A percentile compares a stretch with the other conserved stretches of the same genome.
phyloP scores from a whole-genome alignment of 23 tunicate genomes.

The Trididemnum clinides region DNA sequence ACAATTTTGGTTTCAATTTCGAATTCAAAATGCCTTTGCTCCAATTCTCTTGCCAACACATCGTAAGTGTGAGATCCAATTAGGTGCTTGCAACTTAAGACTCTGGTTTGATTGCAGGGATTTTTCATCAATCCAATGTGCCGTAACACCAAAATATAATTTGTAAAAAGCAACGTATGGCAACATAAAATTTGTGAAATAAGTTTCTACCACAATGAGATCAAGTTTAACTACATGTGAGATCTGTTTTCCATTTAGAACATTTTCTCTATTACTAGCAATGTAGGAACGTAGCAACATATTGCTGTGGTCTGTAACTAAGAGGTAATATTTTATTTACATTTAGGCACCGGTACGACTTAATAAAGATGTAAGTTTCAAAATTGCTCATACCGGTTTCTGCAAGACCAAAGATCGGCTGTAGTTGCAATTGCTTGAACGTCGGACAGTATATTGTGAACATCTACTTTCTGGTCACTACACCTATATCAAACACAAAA shows the following conservation, averaged over 20 bases:
- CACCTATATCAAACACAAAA: neutral
- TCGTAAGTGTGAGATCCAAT: neutral
- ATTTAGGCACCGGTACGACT: too few relatives aligned
- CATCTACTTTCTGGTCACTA: neutral
- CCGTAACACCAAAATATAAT: neutral
- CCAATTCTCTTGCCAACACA: conserved; percentile 6
- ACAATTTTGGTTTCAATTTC: neutral
- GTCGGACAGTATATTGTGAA: neutral
- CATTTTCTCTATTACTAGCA: too few relatives aligned
- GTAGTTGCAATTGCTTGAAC: neutral
- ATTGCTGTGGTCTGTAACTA: too few relatives aligned
- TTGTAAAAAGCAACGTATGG: neutral
- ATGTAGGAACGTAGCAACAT: too few relatives aligned
- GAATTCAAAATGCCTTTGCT: conserved; percentile 1
- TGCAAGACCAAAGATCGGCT: conserved; percentile 7
- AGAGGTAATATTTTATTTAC: too few relatives aligned
- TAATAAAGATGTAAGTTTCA: too few relatives aligned
- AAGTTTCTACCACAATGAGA: too few relatives aligned
- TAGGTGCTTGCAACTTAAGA: neutral
- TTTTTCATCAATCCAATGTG: neutral
- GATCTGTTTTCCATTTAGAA: too few relatives aligned
- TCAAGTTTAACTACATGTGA: too few relatives aligned
- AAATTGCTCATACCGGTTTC: neutral
- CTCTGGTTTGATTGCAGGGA: neutral
- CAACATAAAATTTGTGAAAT: too few relatives aligned